Conservation (phyloP, 2,797 vertebrate species). For the Gouania willdenowi region DNA sequence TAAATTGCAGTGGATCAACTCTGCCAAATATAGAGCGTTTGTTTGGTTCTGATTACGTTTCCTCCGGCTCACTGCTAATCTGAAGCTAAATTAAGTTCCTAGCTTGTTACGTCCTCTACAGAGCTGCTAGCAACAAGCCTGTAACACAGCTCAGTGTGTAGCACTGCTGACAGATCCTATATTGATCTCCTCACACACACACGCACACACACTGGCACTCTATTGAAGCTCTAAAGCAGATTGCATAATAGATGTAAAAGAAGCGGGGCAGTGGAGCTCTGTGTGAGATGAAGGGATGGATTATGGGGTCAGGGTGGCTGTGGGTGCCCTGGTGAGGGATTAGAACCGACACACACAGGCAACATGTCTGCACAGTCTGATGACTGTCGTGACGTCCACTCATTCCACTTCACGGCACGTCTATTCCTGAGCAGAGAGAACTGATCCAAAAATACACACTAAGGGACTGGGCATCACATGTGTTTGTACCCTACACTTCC, state of each 20-base stretch:
- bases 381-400: conserved; percentile 37
- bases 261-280: conserved; percentile 66
- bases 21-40: conserved; percentile 12
- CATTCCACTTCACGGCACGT: conserved; percentile 48
- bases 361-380: conserved; percentile 12
- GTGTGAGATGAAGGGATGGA: conserved; percentile 63
- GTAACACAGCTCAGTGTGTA: conserved; percentile 7
- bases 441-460: conserved; percentile 53
- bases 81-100: conserved; percentile 7
- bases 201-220: not conserved
- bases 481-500: conserved; percentile 14
- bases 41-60: conserved; percentile 14
- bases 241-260: conserved; percentile 66
- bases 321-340: conserved; percentile 62
- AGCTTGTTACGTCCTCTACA: not conserved
- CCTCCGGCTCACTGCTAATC: conserved; percentile 4
- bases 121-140: not conserved
- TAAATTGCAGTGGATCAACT: conserved; percentile 15
- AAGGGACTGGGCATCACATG: conserved; percentile 31
- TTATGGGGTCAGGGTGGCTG: conserved; percentile 66
- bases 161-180: conserved; percentile 9
- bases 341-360: conserved; percentile 61
- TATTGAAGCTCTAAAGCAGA: conserved; percentile 64
- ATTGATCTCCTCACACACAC: conserved; percentile 15
- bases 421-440: conserved; percentile 54